Evolutionary conservation across 1,140 invertebrate genomes (phyloP).

Genomic region (Conus betulinus): DNA sequence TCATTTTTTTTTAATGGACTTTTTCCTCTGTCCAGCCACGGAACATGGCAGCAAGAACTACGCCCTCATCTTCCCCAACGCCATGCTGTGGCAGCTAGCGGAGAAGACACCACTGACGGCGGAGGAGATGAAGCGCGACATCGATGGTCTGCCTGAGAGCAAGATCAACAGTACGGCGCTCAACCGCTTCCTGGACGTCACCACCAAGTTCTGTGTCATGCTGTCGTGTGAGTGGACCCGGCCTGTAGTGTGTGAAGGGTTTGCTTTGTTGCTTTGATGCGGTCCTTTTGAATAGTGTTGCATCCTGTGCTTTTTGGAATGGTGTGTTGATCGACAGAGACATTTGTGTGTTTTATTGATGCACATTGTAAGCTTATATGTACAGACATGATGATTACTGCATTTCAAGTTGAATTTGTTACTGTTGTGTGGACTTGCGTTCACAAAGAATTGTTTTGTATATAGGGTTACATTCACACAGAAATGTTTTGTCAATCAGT

Average conservation of each 20-base stretch:
- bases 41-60: constrained; percentile 75
- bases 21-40: constrained; percentile 63
- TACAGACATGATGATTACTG: too few species aligned
- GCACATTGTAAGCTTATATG: too few species aligned
- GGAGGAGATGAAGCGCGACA: constrained; percentile 81
- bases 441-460: too few species aligned
- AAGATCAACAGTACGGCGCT: constrained; percentile 92
- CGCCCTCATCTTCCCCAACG: constrained; percentile 80
- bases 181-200: constrained; percentile 85
- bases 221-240: constrained; percentile 51
- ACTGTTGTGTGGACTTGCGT: too few species aligned
- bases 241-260: background rate
- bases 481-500: too few species aligned
- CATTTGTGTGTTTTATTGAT: too few species aligned
- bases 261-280: background rate
- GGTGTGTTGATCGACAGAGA: too few species aligned
- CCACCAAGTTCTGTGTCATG: constrained; percentile 78
- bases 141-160: constrained; percentile 91
- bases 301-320: too few species aligned
- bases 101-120: constrained; percentile 84
- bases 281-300: too few species aligned
- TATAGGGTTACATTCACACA: too few species aligned
- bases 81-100: constrained; percentile 87
- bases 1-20: too few species aligned
- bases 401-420: too few species aligned